A percentile compares a stretch with the other conserved stretches of the same genome.
Evolutionary conservation across 2,113 vertebrate genomes (phyloP).

Genomic region (Psammodynastes pulverulentus): DNA sequence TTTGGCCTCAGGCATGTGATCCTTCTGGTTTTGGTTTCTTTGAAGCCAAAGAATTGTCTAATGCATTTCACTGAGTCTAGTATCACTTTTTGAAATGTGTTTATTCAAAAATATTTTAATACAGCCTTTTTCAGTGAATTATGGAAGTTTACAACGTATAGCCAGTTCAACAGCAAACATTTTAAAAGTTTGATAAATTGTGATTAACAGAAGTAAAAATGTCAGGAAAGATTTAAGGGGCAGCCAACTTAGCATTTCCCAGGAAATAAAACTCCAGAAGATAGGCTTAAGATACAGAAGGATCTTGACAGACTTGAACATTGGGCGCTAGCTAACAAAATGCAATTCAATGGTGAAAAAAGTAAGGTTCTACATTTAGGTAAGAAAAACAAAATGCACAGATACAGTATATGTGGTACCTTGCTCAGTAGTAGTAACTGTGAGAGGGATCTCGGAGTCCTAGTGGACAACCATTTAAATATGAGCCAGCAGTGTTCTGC

Average conservation of each 20-base stretch:
- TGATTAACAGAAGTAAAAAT: background rate
- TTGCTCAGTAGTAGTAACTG: no score
- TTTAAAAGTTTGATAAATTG: background rate
- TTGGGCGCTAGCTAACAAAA: no score
- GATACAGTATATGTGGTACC: no score
- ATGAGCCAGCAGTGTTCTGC: no score
- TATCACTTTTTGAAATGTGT: background rate
- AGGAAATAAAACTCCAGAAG: no score
- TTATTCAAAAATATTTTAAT: background rate
- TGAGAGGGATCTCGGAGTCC: no score
- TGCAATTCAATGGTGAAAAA: no score
- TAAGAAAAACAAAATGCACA: no score
- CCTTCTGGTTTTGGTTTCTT: background rate
- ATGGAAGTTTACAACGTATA: background rate
- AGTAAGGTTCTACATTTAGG: no score
- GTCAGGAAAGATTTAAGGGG: background rate
- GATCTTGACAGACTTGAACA: no score
- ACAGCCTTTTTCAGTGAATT: background rate
- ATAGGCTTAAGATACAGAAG: no score
- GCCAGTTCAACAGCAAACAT: background rate
- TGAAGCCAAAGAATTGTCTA: background rate
- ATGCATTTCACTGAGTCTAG: background rate
- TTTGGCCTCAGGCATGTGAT: background rate
- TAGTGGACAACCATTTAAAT: no score
- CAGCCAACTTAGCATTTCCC: background rate